Conservation (phyloP, 2,113 vertebrate genomes). For the Kryptolebias marmoratus region DNA sequence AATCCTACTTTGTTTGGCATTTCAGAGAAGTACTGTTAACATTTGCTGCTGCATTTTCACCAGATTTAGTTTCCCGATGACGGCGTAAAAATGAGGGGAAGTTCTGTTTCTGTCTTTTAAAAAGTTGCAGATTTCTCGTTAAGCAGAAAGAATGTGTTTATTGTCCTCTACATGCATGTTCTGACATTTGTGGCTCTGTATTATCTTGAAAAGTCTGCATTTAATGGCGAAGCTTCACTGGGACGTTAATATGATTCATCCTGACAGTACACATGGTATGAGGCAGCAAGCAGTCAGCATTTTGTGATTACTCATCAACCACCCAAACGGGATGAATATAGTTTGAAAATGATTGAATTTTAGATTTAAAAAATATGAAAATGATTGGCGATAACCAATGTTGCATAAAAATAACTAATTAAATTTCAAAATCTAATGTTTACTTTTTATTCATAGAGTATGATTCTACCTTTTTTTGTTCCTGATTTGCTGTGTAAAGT, state of each 20-base stretch:
- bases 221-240: slow-evolving; percentile 1
- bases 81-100: neutral
- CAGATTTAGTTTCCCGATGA: neutral
- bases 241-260: slow-evolving; percentile 25
- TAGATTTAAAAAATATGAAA: no score
- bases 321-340: neutral
- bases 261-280: slow-evolving; percentile 3
- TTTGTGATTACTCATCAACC: slow-evolving; percentile 7
- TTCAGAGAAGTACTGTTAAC: no score
- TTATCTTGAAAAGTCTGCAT: slow-evolving; percentile 9
- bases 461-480: neutral
- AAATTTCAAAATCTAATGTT: neutral
- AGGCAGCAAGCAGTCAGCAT: slow-evolving; percentile 26
- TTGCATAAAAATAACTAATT: no score
- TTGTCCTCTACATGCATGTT: slow-evolving; percentile 6
- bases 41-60: neutral
- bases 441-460: neutral
- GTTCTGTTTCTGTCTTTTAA: neutral
- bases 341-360: no score
- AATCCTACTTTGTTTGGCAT: no score
- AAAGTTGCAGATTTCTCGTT: neutral
- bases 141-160: neutral
- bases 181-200: slow-evolving; percentile 4
- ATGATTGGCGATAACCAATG: no score
- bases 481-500: no score